Evolutionary conservation across 1,140 invertebrate species (phyloP), one percentile per base, ranked within the genome.

Genomic region (Drosophila saltans): DNA sequence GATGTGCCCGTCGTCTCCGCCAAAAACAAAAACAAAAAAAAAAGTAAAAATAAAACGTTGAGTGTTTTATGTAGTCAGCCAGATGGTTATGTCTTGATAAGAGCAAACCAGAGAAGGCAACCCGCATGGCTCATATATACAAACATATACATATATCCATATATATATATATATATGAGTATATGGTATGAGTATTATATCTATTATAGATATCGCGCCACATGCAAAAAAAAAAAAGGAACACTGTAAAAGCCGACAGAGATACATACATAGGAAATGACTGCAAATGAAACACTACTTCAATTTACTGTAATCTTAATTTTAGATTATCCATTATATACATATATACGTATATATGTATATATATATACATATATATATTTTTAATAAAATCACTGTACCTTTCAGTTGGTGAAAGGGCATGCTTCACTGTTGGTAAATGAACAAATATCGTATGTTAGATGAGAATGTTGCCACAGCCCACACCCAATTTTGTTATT

Each of bases 1-100:
- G 83, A 83, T 83, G 76, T 36, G 33, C 33, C 28, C 33, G 33
- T 81, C 83, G 61, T 60, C 63, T 52, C 66, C 24, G 57, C 30
- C 45, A n/a, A 26, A 56, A 7, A 56, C 39, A 58, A 61, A 26
- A 21, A n/a, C n/a, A n/a, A 30, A n/a, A 52, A 33, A 30, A 52
- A 58, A 48, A 26, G 16, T 16, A 10, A 33, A 6, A 28, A 24
- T 36, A 57, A 9, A 40, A 16, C 59, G 60, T 82, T 88, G 89
- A 88, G 83, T 88, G 83, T 88, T 83, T 88, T 88, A 88, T 88
- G 83, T 79, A 88, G 83, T 88, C 83, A 69, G 70, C 67, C 80
- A 80, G 83, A 88, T 88, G 83, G 80, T 68, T 52, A 58, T 60
- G 65, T 65, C 41, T 45, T 66, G 83, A 88, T 88, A 88, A 89